phyloP scores from a whole-genome alignment of 2,888 invertebrate genomes.

The Argyra leucocephala region DNA sequence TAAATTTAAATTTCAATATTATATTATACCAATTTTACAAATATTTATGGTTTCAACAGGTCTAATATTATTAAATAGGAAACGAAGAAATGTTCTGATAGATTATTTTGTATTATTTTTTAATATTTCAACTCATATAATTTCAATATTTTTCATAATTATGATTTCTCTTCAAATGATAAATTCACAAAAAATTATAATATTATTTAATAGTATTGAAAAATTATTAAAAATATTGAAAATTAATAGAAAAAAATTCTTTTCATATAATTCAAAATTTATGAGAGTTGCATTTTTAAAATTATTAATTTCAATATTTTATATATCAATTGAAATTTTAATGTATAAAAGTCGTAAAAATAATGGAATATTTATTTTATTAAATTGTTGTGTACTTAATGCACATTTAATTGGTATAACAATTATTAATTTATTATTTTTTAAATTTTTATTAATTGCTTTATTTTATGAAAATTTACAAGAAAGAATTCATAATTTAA shows the following conservation, averaged over 20 bases:
- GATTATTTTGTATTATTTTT: not conserved
- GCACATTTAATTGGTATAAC: not conserved
- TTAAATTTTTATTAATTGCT: not conserved
- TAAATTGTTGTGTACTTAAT: not conserved
- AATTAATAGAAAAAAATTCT: not conserved
- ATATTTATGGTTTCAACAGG: not conserved
- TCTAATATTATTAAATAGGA: not conserved
- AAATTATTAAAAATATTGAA: not conserved
- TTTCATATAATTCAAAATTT: not conserved
- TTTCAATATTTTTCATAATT: not conserved
- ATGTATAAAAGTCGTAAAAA: not conserved
- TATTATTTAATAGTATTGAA: not conserved
- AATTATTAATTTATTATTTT: not conserved
- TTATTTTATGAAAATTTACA: not conserved
- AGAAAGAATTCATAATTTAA: not conserved
- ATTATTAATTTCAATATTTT: not conserved
- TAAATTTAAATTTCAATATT: not conserved
- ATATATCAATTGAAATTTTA: not conserved
- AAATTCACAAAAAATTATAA: not conserved
- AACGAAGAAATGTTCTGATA: not conserved
- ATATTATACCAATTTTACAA: not conserved
- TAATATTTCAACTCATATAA: not conserved
- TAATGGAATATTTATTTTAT: not conserved
- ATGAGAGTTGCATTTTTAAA: not conserved
- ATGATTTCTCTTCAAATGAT: not conserved